These are phyloP conservation scores for Drosophila trichaetosa DNA, from an alignment of 2,888 invertebrate species.

Conservation along the genomic window DNA sequence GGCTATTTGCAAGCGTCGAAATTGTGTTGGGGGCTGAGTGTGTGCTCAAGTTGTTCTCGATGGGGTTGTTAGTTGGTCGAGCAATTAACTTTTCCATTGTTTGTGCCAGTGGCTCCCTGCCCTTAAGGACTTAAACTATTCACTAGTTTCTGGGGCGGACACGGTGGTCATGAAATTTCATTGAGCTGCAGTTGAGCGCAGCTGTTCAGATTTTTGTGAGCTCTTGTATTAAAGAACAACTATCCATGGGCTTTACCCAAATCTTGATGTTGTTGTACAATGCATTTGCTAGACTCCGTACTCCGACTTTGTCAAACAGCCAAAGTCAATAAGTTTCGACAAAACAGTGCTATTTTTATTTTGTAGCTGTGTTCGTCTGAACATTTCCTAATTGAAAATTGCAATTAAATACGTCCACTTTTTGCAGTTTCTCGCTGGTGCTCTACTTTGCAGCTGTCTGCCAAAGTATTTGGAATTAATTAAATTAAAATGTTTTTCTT, in stretches of 20 bases:
- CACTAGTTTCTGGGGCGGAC: conserved; percentile 7
- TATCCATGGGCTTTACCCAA: neutral
- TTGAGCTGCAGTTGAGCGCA: conserved; percentile 53
- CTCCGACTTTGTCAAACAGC: conserved; percentile 40
- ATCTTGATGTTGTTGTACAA: conserved; percentile 9
- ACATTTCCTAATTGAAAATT: conserved; percentile 69
- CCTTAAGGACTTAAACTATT: conserved; percentile 9
- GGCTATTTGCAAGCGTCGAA: conserved; percentile 41
- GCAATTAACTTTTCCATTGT: conserved; percentile 72
- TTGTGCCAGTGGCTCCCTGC: conserved; percentile 32
- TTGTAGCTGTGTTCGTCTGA: conserved; percentile 21
- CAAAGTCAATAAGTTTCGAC: conserved; percentile 31
- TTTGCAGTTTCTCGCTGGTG: conserved; percentile 18
- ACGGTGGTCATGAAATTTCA: conserved; percentile 61
- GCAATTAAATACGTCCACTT: conserved; percentile 59
- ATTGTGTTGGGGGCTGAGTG: conserved; percentile 7
- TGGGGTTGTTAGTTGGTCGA: conserved; percentile 57
- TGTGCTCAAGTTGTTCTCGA: conserved; percentile 32
- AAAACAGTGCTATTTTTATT: conserved; percentile 23
- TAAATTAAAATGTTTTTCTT: conserved; percentile 49
- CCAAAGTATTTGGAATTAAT: conserved; percentile 62
- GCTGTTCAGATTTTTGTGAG: conserved; percentile 61
- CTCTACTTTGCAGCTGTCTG: conserved; percentile 22
- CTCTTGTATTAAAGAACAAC: neutral
- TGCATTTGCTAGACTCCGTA: neutral